Evolutionary conservation across 2,113 vertebrate genomes (phyloP), one percentile per base, ranked within the genome.

Genomic region (Chauna torquata): DNA sequence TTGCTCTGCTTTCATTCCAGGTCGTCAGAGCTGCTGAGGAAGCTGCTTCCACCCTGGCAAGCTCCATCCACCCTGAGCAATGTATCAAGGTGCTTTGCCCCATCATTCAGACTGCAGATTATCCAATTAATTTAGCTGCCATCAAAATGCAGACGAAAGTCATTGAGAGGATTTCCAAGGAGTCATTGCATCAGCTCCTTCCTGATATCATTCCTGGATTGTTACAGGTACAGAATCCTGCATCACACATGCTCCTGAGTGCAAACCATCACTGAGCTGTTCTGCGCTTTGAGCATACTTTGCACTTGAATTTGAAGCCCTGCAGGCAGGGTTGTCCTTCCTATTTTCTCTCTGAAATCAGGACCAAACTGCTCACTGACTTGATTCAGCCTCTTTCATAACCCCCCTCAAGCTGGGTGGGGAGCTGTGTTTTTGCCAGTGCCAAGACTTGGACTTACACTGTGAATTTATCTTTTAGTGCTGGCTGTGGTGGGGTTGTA

Each of bases 71-170:
- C 96, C 99, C 99, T 0, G 99, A 99, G 97, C 99, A 99, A 97
- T 99, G 99, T 98, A 99, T 99, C 98, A 99, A 99, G 97, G 99
- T 99, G 79, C 99, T 99, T 62, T 99, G 99, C 85, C 99, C 99
- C 77, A 99, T 99, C 88, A 99, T 99, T 91, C 99, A 99, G 98
- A 99, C 99, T 1, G 99, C 99, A 16, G 99, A 99, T 97, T 99
- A 99, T 96, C 99, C 99, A 97, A 99, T 99, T 97, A 99, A 99
- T 91, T 98, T 99, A 75, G 99, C 99, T 9, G 99, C 99, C 96
- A 99, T 99, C 98, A 99, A 99, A 98, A 99, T 99, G 99, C 99
- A 99, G 96, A 99, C 99, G 1, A 99, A 99, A 97, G 99, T 99
- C 74, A 99, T 99, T 1, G 99, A 99, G 98, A 99, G 99, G 97